A percentile compares a stretch with the other conserved stretches of the same genome.
Conservation (phyloP, 2,113 vertebrate species). For the Microcebus griseorufus region DNA sequence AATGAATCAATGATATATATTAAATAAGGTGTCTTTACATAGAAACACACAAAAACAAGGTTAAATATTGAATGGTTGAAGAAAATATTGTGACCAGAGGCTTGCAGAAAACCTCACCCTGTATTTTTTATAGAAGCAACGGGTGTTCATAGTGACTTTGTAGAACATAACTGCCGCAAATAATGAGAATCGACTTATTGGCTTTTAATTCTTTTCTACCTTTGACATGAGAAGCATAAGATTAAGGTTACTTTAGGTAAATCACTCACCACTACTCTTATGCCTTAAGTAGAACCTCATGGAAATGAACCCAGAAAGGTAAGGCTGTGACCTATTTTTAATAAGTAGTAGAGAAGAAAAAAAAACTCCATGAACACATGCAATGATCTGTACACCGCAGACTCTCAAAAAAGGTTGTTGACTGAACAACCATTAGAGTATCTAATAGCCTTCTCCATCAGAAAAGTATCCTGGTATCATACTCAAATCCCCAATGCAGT, state of each 20-base stretch:
- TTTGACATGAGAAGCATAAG: not conserved
- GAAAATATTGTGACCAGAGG: not conserved
- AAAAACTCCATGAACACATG: not conserved
- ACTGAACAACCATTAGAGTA: not conserved
- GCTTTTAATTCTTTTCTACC: not conserved
- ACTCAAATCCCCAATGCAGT: not conserved
- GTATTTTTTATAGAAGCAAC: not conserved
- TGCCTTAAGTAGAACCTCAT: not conserved
- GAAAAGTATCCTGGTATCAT: not conserved
- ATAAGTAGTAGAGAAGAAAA: not conserved
- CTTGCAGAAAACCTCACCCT: not conserved
- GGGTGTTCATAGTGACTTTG: not conserved
- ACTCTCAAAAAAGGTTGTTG: not conserved
- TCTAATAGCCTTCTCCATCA: not conserved
- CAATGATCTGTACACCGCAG: not conserved
- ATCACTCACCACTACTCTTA: not conserved
- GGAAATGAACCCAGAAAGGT: not conserved
- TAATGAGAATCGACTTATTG: not conserved
- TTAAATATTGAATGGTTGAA: not conserved
- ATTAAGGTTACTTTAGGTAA: not conserved
- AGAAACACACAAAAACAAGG: not conserved
- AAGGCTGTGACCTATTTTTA: not conserved
- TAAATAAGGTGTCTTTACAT: not conserved
- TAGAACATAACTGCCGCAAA: not conserved
- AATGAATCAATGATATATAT: not conserved